These are phyloP conservation scores for Mercenaria mercenaria DNA, from an alignment of 1,140 invertebrate species.

Conservation along the genomic window DNA sequence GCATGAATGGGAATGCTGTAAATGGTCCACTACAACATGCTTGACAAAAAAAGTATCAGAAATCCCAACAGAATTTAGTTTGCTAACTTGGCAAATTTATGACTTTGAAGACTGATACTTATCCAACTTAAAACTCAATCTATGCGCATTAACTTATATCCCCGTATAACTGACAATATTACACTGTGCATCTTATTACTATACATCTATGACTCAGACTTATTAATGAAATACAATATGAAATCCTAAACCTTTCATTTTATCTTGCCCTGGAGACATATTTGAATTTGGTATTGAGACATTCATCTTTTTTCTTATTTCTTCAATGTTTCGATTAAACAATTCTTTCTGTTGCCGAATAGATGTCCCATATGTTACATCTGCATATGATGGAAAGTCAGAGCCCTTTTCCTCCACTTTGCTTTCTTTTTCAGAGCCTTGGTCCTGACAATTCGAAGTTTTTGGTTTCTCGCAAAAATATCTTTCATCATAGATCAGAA, in stretches of 20 bases:
- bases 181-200: too few relatives aligned
- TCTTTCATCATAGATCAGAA: conserved; percentile 57
- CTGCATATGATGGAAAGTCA: conserved; percentile 57
- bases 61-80: too few relatives aligned
- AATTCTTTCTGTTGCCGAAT: conserved; percentile 59
- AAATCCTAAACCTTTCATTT: background rate
- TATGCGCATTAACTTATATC: too few relatives aligned
- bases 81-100: too few relatives aligned
- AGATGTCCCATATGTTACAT: conserved; percentile 59
- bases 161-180: too few relatives aligned
- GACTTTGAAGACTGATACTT: too few relatives aligned
- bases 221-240: too few relatives aligned
- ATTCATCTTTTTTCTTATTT: conserved; percentile 44
- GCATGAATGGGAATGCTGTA: too few relatives aligned
- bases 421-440: background rate
- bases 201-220: too few relatives aligned
- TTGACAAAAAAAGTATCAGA: too few relatives aligned
- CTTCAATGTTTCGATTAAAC: conserved; percentile 54
- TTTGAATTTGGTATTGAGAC: background rate
- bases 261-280: background rate
- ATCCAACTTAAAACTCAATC: too few relatives aligned
- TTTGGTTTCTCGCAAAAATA: background rate
- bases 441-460: background rate
- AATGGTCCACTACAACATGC: too few relatives aligned
- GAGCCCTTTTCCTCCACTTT: background rate